phyloP scores from a whole-genome alignment of 1,140 invertebrate species.

The Stenopsyche tienmushanensis region DNA sequence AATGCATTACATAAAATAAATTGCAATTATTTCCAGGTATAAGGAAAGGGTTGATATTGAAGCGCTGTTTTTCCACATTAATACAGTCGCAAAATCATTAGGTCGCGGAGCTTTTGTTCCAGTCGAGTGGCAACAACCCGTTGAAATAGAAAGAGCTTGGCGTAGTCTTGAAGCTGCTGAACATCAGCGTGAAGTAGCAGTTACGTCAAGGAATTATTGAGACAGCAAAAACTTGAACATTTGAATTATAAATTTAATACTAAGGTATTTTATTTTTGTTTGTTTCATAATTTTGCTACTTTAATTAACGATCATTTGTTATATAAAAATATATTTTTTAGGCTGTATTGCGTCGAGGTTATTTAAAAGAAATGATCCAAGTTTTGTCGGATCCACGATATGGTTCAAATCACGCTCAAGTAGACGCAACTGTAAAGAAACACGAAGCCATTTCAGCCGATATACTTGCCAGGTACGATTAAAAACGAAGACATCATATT shows the following conservation, averaged over 20 bases:
- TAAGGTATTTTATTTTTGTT: conserved; percentile 62
- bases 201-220: conserved; percentile 87
- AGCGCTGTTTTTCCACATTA: conserved; percentile 94
- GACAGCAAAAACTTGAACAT: conserved; percentile 93
- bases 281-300: conserved; percentile 1
- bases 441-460: conserved; percentile 98
- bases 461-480: conserved; percentile 77
- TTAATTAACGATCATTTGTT: neutral
- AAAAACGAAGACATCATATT: no score
- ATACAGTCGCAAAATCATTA: conserved; percentile 91
- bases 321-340: conserved; percentile 51
- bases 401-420: conserved; percentile 86
- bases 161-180: conserved; percentile 87
- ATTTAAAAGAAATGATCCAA: conserved; percentile 97
- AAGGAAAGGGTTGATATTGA: conserved; percentile 97
- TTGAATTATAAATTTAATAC: conserved; percentile 94
- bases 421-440: conserved; percentile 97
- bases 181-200: conserved; percentile 88
- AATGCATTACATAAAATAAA: neutral
- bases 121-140: conserved; percentile 86
- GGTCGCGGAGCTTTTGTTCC: conserved; percentile 88
- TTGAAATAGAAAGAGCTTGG: conserved; percentile 94
- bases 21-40: conserved; percentile 62
- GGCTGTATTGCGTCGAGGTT: conserved; percentile 87
- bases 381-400: conserved; percentile 91